Evolutionary conservation across 2,113 vertebrate species (phyloP).

Genomic region (Pollimyrus isidori): DNA sequence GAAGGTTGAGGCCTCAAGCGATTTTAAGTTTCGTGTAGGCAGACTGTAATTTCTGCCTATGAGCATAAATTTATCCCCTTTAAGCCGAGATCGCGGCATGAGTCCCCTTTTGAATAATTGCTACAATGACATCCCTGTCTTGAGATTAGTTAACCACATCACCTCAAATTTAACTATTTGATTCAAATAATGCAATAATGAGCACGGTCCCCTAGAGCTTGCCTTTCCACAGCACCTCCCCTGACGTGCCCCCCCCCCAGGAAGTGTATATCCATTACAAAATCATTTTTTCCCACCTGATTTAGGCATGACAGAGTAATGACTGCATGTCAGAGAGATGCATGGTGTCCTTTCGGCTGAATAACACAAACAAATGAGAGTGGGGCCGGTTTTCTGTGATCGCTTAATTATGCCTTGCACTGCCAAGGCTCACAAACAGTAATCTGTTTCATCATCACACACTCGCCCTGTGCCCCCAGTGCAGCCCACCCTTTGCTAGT

Average conservation of each 20-base stretch:
- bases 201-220: not conserved
- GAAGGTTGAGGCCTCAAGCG: not conserved
- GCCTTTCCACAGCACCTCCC: not conserved
- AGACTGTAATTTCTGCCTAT: not conserved
- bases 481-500: not conserved
- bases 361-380: slow-evolving; percentile 56
- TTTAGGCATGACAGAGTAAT: slow-evolving; percentile 45
- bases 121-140: not conserved
- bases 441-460: slow-evolving; percentile 43
- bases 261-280: slow-evolving; percentile 5
- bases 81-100: not conserved
- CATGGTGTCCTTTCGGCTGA: slow-evolving; percentile 55
- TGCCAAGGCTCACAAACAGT: slow-evolving; percentile 34
- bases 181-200: not conserved
- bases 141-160: not conserved
- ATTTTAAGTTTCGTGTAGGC: not conserved
- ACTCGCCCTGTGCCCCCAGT: not conserved
- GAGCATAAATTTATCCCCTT: not conserved
- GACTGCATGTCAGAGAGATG: slow-evolving; percentile 63
- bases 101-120: not conserved
- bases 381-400: slow-evolving; percentile 48
- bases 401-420: slow-evolving; percentile 57
- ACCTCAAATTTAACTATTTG: not conserved
- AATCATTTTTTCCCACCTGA: slow-evolving; percentile 30
- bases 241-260: not conserved